These are phyloP conservation scores for Hirudinaria manillensis DNA, from an alignment of 2,888 invertebrate species.

Conservation along the genomic window DNA sequence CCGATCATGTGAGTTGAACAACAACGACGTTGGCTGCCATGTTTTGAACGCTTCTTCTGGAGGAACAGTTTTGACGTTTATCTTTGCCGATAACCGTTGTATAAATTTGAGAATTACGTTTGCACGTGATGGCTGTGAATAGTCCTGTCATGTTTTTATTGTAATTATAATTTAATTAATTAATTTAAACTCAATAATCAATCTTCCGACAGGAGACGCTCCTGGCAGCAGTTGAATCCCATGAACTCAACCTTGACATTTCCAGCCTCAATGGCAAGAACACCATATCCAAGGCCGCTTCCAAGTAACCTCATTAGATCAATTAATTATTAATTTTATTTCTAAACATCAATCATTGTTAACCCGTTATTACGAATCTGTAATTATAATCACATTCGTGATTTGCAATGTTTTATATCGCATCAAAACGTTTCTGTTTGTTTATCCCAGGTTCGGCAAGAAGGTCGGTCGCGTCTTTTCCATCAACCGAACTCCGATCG, in stretches of 20 bases:
- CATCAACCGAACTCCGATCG: slow-evolving; percentile 83
- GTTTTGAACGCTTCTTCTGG: background rate
- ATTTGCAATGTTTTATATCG: background rate
- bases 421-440: background rate
- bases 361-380: background rate
- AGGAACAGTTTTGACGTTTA: background rate
- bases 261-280: slow-evolving; percentile 55
- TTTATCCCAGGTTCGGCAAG: slow-evolving; percentile 46
- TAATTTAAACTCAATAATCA: too few species aligned
- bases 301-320: slow-evolving; percentile 51
- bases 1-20: slow-evolving; percentile 76
- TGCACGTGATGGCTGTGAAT: too few species aligned
- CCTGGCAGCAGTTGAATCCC: slow-evolving; percentile 70
- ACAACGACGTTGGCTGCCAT: background rate
- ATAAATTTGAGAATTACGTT: too few species aligned
- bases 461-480: slow-evolving; percentile 84
- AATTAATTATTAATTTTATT: background rate
- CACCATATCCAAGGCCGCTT: slow-evolving; percentile 82
- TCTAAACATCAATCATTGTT: background rate
- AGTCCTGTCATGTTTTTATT: too few species aligned
- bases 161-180: too few species aligned
- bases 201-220: slow-evolving; percentile 69
- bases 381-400: background rate
- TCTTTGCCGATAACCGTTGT: background rate
- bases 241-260: slow-evolving; percentile 48